Evolutionary conservation across 2,888 invertebrate genomes (phyloP).

Genomic region (Microctonus aethiopoides): DNA sequence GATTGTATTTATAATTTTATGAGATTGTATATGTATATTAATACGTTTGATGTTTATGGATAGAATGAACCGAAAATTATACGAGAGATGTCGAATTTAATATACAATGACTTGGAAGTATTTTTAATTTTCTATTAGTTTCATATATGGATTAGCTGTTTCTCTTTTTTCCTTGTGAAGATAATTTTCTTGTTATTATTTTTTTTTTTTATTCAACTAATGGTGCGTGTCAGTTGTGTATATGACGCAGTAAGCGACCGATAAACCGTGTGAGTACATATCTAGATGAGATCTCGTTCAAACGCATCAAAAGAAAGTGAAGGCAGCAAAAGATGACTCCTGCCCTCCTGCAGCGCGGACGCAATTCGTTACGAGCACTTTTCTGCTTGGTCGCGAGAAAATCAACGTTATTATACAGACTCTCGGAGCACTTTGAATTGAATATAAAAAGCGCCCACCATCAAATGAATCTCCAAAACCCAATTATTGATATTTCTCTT

Average conservation of each 20-base stretch:
- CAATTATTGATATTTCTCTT: background rate
- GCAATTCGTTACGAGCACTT: constrained; percentile 59
- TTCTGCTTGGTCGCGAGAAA: constrained; percentile 52
- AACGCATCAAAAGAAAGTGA: constrained; percentile 36
- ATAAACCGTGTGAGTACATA: constrained; percentile 56
- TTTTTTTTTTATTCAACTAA: constrained; percentile 48
- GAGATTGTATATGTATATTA: background rate
- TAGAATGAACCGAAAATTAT: background rate
- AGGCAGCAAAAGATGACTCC: background rate
- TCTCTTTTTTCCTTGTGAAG: constrained; percentile 40
- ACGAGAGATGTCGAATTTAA: constrained; percentile 35
- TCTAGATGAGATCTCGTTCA: constrained; percentile 66
- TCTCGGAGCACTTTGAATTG: constrained; percentile 5
- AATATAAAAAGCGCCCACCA: background rate
- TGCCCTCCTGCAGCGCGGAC: constrained; percentile 35
- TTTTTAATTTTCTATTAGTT: constrained; percentile 18
- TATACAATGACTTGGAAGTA: constrained; percentile 38
- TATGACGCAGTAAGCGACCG: constrained; percentile 47
- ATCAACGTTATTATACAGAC: constrained; percentile 45
- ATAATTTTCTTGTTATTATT: too few relatives aligned
- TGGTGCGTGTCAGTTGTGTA: constrained; percentile 57
- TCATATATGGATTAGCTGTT: constrained; percentile 15
- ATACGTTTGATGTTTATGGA: background rate
- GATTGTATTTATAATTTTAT: too few relatives aligned
- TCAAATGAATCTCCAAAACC: background rate